Evolutionary conservation across 2,888 invertebrate genomes (phyloP).

Genomic region (Amiota communis): DNA sequence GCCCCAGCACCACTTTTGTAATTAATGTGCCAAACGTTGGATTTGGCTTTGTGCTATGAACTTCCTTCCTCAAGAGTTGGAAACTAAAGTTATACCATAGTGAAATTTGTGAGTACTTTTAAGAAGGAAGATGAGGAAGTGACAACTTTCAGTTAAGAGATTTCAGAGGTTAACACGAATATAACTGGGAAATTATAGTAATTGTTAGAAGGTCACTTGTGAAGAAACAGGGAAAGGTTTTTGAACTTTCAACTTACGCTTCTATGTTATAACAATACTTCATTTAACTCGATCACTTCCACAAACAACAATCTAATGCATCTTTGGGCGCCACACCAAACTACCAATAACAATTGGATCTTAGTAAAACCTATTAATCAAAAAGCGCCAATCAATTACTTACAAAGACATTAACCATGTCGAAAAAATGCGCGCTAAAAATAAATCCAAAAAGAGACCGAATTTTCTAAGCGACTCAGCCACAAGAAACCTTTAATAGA

Average conservation of each 20-base stretch:
- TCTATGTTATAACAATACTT: too few species aligned
- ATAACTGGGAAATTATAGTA: too few species aligned
- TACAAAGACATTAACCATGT: slow-evolving; percentile 31
- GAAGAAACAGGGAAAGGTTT: too few species aligned
- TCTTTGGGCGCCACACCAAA: too few species aligned
- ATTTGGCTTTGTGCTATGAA: slow-evolving; percentile 16
- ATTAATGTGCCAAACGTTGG: slow-evolving; percentile 24
- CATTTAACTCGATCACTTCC: too few species aligned
- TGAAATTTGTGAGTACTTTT: too few species aligned
- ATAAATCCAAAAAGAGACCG: slow-evolving; percentile 25
- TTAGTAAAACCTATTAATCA: slow-evolving; percentile 23
- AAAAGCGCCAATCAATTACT: slow-evolving; percentile 31
- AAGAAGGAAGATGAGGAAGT: too few species aligned
- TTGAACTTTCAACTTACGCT: too few species aligned
- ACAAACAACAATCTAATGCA: too few species aligned
- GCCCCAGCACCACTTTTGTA: neutral
- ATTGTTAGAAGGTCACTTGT: too few species aligned
- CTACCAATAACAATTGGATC: slow-evolving; percentile 7
- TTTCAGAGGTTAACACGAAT: too few species aligned
- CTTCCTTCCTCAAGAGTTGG: slow-evolving; percentile 8
- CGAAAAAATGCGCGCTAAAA: slow-evolving; percentile 30
- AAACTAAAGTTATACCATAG: neutral
- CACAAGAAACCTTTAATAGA: slow-evolving; percentile 25
- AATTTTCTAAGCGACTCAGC: slow-evolving; percentile 17
- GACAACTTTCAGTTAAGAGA: too few species aligned